These are phyloP conservation scores for Cerastis leucographa DNA, from an alignment of 2,888 invertebrate species.

Conservation along the genomic window DNA sequence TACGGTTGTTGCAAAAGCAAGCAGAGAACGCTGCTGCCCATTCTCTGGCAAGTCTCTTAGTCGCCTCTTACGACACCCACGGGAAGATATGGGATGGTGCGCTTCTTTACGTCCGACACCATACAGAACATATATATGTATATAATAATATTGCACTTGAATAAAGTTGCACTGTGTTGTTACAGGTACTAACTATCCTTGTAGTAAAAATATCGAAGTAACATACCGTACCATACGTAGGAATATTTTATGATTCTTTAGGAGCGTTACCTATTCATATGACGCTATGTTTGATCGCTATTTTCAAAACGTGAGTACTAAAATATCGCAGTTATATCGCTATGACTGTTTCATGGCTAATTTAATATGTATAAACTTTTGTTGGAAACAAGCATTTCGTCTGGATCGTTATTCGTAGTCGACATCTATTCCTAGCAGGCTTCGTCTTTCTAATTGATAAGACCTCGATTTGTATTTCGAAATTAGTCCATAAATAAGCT, in stretches of 20 bases:
- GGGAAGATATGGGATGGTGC: too few species aligned
- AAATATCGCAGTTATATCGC: neutral
- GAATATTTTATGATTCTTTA: constrained; percentile 16
- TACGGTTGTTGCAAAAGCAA: too few species aligned
- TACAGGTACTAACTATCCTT: neutral
- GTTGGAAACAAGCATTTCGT: neutral
- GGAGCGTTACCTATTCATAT: neutral
- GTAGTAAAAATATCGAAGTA: constrained; percentile 1
- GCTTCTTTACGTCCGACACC: too few species aligned
- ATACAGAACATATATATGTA: too few species aligned
- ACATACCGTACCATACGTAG: too few species aligned
- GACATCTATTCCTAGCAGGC: neutral
- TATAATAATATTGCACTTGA: too few species aligned
- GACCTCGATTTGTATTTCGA: neutral
- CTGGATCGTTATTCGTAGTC: neutral
- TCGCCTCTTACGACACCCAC: too few species aligned
- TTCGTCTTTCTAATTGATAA: neutral
- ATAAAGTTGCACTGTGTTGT: neutral
- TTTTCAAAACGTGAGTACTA: constrained; percentile 1
- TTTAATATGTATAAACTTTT: neutral
- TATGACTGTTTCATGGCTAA: neutral
- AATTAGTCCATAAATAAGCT: neutral
- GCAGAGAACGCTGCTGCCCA: too few species aligned
- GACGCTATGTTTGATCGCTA: neutral
- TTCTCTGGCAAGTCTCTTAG: too few species aligned